phyloP scores from a whole-genome alignment of 2,888 invertebrate species.

The Hyposoter dolosus region DNA sequence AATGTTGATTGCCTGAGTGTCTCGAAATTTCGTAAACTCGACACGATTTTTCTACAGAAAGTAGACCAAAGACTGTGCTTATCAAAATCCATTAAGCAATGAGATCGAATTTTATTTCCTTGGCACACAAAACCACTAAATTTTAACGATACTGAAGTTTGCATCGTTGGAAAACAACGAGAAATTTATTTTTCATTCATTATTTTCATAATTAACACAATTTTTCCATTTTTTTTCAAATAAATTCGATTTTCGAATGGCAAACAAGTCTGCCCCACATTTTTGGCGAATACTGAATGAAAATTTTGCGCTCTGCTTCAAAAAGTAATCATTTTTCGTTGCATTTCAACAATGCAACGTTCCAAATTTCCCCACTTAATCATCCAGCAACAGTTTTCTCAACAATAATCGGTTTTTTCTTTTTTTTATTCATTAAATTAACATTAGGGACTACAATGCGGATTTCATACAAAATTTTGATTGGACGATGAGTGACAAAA shows the following conservation, averaged over 20 bases:
- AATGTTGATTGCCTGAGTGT: background rate
- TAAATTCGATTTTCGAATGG: too few species aligned
- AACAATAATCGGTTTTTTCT: constrained; percentile 8
- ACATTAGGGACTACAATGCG: background rate
- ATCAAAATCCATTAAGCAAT: background rate
- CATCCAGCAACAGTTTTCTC: background rate
- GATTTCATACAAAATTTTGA: constrained; percentile 16
- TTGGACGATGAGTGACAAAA: constrained; percentile 52
- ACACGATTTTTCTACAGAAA: background rate
- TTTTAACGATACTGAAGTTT: background rate
- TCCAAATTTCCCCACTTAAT: background rate
- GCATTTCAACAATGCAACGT: too few species aligned
- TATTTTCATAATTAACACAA: too few species aligned
- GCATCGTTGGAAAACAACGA: too few species aligned
- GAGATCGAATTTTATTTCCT: background rate
- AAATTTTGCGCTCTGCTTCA: too few species aligned
- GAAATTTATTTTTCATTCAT: too few species aligned
- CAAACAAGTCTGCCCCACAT: too few species aligned
- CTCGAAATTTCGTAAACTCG: background rate
- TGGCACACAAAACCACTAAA: background rate
- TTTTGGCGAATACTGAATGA: too few species aligned
- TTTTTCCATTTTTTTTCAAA: too few species aligned
- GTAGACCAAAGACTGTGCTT: background rate
- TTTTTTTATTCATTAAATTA: background rate
- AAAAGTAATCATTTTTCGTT: too few species aligned